Base-by-base conservation (phyloP, 2,113 vertebrate genomes). In the Isichthys henryi region DNA sequence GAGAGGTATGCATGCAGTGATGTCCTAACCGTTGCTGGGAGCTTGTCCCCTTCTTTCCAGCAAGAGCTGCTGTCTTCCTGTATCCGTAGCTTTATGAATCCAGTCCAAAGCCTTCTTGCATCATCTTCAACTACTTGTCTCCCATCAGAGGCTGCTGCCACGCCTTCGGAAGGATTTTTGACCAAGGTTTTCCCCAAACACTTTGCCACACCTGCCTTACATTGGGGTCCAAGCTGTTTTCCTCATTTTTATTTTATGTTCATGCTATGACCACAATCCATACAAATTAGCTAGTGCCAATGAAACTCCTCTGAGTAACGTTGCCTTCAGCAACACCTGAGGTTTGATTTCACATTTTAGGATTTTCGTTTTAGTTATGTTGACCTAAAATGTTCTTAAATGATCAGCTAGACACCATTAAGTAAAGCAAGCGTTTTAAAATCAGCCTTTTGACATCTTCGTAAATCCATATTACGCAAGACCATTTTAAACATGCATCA, bases 151-250 rank as follows among this genome's bases (percentile, higher is more conserved):
- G 96, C 93, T 95, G 95, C 88, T 92, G 92, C 97, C 96, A 96
- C 97, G 95, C 97, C 96, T 97, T 96, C 94, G 98, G 98, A 99
- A 99, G 98, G 98, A 99, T 99, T 99, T 99, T 99, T 99, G 98
- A 99, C 98, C 98, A 99, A 97, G 97, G 97, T 98, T 97, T 97
- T 97, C 88, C 66, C 88, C 95, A 97, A 98, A 98, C 97, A 97
- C 97, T 95, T 96, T 99, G 98, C 98, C 98, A 99, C 98, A 99
- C 97, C 97, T 99, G 91, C 95, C 95, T 94, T 93, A 94, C 92
- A 95, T 94, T 94, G 94, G 96, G 96, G 96, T 95, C 94, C 94
- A 95, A 94, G 92, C 94, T 96, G 92, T 95, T 93, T 95, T 3
- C 15, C 50, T 23, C 3, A 3, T 66, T 19, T 87, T 87, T 88